Evolutionary conservation across 2,888 invertebrate genomes (phyloP).

Genomic region (Dynastes tityus): DNA sequence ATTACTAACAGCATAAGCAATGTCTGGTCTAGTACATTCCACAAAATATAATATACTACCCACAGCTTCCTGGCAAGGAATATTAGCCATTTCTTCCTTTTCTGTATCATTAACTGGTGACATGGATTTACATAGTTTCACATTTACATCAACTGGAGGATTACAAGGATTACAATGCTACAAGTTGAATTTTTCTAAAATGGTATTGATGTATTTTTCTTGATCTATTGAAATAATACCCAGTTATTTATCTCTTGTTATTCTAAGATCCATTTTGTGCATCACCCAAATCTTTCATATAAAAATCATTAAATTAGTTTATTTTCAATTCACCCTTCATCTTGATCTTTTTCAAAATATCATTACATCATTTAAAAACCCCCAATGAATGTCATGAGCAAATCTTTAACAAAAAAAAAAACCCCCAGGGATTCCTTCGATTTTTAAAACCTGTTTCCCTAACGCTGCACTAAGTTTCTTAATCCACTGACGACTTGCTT

Average conservation of each 20-base stretch:
- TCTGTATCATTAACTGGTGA: too few relatives aligned
- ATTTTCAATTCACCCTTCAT: neutral
- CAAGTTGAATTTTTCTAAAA: too few relatives aligned
- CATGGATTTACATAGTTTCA: neutral
- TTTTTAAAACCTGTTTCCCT: neutral
- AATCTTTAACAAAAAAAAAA: neutral
- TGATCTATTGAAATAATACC: too few relatives aligned
- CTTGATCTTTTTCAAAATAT: neutral
- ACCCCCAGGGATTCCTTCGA: too few relatives aligned
- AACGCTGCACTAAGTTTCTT: neutral
- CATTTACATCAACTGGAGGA: neutral
- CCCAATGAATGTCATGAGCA: neutral
- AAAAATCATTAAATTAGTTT: too few relatives aligned
- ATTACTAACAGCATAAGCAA: neutral
- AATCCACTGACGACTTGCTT: neutral
- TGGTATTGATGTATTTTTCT: too few relatives aligned
- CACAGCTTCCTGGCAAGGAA: conserved; percentile 13
- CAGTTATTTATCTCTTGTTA: neutral
- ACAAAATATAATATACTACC: neutral
- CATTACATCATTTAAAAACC: neutral
- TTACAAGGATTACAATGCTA: neutral
- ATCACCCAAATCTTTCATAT: too few relatives aligned
- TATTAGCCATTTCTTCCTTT: neutral
- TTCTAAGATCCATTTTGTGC: neutral
- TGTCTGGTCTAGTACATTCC: neutral